A percentile compares a stretch with the other conserved stretches of the same genome.
Conservation (phyloP, 2,797 vertebrate species). For the Smutsia gigantea region DNA sequence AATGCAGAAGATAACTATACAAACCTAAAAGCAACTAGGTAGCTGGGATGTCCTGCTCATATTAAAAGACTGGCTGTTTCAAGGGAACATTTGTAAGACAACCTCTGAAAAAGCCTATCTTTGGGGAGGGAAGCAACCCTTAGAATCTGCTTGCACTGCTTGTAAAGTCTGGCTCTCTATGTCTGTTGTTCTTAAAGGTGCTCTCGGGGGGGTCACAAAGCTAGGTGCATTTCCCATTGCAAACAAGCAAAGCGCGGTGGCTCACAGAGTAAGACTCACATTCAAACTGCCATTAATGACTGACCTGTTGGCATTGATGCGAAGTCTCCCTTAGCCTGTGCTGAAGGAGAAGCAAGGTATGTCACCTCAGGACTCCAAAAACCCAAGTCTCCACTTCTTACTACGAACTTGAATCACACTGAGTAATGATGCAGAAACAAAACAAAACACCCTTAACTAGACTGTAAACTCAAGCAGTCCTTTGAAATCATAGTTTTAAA, state of each 20-base stretch:
- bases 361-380: not conserved
- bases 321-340: not conserved
- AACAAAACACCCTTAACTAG: slow-evolving; percentile 30
- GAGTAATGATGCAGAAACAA: slow-evolving; percentile 16
- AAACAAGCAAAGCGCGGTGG: slow-evolving; percentile 26
- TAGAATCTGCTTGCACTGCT: not conserved
- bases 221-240: slow-evolving; percentile 7
- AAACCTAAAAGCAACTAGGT: not conserved
- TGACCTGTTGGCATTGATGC: not conserved
- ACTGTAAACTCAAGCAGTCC: slow-evolving; percentile 40
- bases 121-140: not conserved
- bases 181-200: not conserved
- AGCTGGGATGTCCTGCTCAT: not conserved
- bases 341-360: not conserved
- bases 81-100: not conserved
- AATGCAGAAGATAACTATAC: not conserved
- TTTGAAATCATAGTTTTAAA: slow-evolving; percentile 54
- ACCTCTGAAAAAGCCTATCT: not conserved
- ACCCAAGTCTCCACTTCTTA: not conserved
- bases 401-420: slow-evolving; percentile 19
- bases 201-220: not conserved
- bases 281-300: not conserved
- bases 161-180: not conserved
- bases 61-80: slow-evolving; percentile 4
- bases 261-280: not conserved